These are phyloP conservation scores for Enoplosus armatus DNA, from an alignment of 2,797 vertebrate species.

Conservation along the genomic window DNA sequence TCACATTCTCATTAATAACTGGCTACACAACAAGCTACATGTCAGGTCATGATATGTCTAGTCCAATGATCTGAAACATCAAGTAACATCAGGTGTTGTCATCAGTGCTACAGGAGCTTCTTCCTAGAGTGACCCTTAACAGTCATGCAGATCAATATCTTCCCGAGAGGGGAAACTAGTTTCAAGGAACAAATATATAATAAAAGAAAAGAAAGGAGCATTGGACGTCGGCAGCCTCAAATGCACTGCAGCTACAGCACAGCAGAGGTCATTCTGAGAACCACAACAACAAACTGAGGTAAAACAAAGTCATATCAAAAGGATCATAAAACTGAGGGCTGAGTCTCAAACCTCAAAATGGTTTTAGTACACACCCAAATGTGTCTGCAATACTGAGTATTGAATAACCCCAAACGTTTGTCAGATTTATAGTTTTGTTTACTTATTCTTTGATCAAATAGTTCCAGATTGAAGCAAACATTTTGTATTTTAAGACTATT, in stretches of 20 bases:
- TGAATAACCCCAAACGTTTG: no score
- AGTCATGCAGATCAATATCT: neutral
- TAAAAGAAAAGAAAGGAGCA: no score
- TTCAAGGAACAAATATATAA: neutral
- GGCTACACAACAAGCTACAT: neutral
- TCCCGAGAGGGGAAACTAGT: neutral
- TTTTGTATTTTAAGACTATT: neutral
- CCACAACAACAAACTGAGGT: neutral
- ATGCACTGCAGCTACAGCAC: slow-evolving; percentile 4
- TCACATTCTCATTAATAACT: neutral
- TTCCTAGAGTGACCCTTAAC: neutral
- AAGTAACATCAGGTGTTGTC: neutral
- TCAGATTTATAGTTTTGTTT: neutral
- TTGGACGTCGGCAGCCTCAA: neutral
- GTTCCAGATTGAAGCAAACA: neutral
- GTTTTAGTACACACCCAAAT: no score
- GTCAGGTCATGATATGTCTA: neutral
- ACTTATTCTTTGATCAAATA: neutral
- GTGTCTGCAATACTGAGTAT: no score
- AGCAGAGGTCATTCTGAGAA: neutral
- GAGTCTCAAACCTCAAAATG: neutral
- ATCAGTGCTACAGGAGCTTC: neutral
- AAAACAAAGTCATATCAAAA: neutral
- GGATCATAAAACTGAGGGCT: neutral
- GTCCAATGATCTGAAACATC: neutral